Evolutionary conservation across 1,140 invertebrate genomes (phyloP).

Genomic region (Papilio machaon): DNA sequence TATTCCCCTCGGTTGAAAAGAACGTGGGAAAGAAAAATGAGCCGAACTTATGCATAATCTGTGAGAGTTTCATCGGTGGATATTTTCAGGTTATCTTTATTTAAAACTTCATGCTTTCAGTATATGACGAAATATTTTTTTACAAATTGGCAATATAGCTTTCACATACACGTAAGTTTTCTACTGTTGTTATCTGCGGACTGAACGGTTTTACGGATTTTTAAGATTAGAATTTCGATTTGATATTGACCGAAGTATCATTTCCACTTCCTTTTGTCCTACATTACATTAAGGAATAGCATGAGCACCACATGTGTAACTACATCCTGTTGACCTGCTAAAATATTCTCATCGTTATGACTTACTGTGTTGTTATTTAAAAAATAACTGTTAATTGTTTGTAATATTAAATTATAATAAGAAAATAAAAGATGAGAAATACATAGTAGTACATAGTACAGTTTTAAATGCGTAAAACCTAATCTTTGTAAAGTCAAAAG

Average conservation of each 20-base stretch:
- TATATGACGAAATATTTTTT: not conserved
- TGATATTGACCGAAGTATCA: not conserved
- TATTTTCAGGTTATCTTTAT: not conserved
- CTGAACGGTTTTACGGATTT: not conserved
- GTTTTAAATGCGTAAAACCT: too few relatives aligned
- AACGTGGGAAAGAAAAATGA: constrained; percentile 20
- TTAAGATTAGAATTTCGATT: too few relatives aligned
- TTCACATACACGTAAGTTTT: too few relatives aligned
- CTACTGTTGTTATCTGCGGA: too few relatives aligned
- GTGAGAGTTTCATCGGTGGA: not conserved
- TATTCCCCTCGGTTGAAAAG: not conserved
- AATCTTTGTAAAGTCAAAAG: too few relatives aligned
- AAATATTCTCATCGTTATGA: not conserved
- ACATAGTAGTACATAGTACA: too few relatives aligned
- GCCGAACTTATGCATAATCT: not conserved
- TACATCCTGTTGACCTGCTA: constrained; percentile 11
- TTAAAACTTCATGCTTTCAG: not conserved
- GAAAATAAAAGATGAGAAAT: too few relatives aligned
- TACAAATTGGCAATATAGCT: not conserved
- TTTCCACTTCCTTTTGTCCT: not conserved
- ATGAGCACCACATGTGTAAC: not conserved
- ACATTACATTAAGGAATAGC: not conserved
- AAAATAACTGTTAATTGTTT: not conserved
- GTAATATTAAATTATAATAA: not conserved
- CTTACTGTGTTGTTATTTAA: not conserved